Conservation (phyloP, 2,113 vertebrate genomes). For the Daboia siamensis region DNA sequence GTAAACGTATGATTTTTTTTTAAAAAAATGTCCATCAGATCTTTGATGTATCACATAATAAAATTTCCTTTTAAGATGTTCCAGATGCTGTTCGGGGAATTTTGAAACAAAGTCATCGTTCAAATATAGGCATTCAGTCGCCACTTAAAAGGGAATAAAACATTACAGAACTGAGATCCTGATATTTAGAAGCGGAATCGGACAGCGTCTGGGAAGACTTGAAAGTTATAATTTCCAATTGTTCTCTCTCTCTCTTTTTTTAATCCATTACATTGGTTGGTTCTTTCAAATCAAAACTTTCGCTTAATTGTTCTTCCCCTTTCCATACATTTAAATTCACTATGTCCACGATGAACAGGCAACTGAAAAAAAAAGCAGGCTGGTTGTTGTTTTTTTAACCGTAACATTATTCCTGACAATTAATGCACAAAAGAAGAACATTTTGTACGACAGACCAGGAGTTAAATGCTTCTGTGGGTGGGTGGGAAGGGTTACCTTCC, state of each 20-base stretch:
- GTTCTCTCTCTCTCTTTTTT: neutral
- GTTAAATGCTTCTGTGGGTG: neutral
- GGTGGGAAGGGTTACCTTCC: neutral
- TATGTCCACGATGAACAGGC: constrained; percentile 50
- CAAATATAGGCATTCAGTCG: neutral
- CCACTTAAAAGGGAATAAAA: constrained; percentile 45
- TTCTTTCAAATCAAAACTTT: constrained; percentile 54
- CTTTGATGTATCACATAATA: constrained; percentile 32
- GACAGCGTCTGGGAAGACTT: constrained; percentile 36
- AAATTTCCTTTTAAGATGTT: constrained; percentile 36
- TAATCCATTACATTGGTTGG: neutral
- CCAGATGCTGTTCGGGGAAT: constrained; percentile 20
- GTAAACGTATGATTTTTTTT: neutral
- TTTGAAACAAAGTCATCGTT: constrained; percentile 44
- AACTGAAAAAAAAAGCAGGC: constrained; percentile 49
- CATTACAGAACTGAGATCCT: constrained; percentile 36
- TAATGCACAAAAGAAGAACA: constrained; percentile 41
- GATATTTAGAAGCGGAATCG: constrained; percentile 40
- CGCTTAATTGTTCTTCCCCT: constrained; percentile 60
- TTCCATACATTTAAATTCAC: constrained; percentile 46
- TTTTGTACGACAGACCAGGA: neutral
- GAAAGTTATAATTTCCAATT: constrained; percentile 56
- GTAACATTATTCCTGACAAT: constrained; percentile 37
- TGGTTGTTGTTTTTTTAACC: constrained; percentile 42
- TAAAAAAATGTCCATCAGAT: constrained; percentile 13